A percentile compares a stretch with the other conserved stretches of the same genome.
These are phyloP conservation scores for Cyclophora punctaria DNA, from an alignment of 2,888 invertebrate species.

Conservation along the genomic window DNA sequence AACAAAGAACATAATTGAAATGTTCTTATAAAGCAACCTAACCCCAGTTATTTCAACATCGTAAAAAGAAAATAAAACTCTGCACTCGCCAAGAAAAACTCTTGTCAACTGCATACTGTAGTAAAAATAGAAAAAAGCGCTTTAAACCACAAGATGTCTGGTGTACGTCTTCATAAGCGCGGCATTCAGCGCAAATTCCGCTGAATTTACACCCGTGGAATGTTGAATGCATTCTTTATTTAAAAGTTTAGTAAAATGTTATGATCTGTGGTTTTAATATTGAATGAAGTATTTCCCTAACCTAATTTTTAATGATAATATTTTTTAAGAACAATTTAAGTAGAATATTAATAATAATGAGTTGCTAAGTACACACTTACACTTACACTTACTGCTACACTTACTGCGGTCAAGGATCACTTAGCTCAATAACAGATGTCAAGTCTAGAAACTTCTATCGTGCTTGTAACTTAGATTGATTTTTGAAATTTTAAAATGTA, in stretches of 20 bases:
- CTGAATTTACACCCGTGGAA: constrained; percentile 26
- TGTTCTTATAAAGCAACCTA: neutral
- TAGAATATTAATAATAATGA: too few relatives aligned
- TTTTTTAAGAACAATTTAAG: too few relatives aligned
- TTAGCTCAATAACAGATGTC: too few relatives aligned
- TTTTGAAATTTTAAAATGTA: too few relatives aligned
- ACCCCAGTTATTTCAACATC: neutral
- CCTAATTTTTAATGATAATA: too few relatives aligned
- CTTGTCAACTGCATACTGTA: constrained; percentile 1
- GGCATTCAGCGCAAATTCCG: constrained; percentile 19
- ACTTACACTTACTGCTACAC: too few relatives aligned
- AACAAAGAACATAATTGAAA: neutral
- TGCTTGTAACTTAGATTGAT: too few relatives aligned
- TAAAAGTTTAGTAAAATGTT: constrained; percentile 1
- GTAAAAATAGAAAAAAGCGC: constrained; percentile 18
- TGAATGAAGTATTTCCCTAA: too few relatives aligned
- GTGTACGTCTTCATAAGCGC: constrained; percentile 17
- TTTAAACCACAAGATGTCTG: constrained; percentile 20
- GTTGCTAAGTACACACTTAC: too few relatives aligned
- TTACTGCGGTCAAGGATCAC: too few relatives aligned
- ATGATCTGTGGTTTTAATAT: too few relatives aligned
- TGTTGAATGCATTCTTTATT: constrained; percentile 6
- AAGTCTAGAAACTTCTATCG: too few relatives aligned
- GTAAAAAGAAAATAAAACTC: neutral
- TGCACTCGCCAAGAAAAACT: neutral